phyloP scores from a whole-genome alignment of 2,888 invertebrate genomes.

The Yponomeuta sedellus region DNA sequence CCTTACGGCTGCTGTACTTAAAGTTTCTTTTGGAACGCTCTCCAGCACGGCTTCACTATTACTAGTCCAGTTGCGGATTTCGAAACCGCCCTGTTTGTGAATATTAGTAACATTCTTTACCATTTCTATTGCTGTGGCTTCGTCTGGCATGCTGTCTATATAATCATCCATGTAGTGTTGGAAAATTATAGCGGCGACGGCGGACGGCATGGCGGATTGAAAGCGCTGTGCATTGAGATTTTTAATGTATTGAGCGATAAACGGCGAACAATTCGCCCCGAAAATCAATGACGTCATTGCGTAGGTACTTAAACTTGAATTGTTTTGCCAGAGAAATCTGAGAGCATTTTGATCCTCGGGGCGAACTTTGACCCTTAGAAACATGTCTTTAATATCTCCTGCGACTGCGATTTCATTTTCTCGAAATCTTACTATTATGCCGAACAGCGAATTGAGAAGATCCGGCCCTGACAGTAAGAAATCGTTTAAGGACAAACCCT shows the following conservation, averaged over 20 bases:
- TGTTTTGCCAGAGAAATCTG: conserved; percentile 32
- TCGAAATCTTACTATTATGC: conserved; percentile 40
- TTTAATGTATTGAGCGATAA: conserved; percentile 25
- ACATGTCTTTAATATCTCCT: too few species aligned
- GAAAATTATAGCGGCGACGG: conserved; percentile 22
- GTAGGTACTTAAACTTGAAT: conserved; percentile 18
- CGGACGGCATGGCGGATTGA: conserved; percentile 19
- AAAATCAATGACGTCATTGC: conserved; percentile 25
- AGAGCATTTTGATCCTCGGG: conserved; percentile 31
- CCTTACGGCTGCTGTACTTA: conserved; percentile 2
- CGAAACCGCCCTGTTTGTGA: conserved; percentile 27
- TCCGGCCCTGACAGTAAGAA: conserved; percentile 27
- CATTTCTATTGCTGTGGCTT: conserved; percentile 21
- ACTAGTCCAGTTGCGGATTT: conserved; percentile 28
- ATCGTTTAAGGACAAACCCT: conserved; percentile 25
- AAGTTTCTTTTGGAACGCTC: conserved; percentile 1
- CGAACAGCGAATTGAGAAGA: conserved; percentile 29
- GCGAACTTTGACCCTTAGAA: conserved; percentile 29
- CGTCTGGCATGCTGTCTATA: conserved; percentile 24
- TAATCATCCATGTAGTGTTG: conserved; percentile 28
- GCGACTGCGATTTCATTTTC: conserved; percentile 35
- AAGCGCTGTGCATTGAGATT: conserved; percentile 25
- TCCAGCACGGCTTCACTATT: too few species aligned
- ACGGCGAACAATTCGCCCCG: conserved; percentile 25
- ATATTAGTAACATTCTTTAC: conserved; percentile 20